These are phyloP conservation scores for Hydraecia micacea DNA, from an alignment of 2,888 invertebrate species.

Conservation along the genomic window DNA sequence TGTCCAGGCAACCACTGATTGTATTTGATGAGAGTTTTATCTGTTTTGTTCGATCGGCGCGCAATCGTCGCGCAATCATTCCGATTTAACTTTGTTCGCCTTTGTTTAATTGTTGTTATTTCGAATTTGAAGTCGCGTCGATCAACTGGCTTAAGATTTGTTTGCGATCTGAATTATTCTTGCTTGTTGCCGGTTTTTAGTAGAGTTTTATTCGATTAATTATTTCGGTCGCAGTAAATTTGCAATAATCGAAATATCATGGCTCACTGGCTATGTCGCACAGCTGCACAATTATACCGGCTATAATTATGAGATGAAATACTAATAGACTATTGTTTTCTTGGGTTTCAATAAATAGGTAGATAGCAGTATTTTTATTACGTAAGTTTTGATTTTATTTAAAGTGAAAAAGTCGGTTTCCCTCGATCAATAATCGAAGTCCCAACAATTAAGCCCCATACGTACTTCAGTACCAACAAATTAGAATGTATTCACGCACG, in stretches of 20 bases:
- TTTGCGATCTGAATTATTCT: slow-evolving; percentile 65
- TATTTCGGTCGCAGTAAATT: slow-evolving; percentile 55
- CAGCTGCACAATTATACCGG: slow-evolving; percentile 12
- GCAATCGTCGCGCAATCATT: slow-evolving; percentile 79
- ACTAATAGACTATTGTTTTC: background rate
- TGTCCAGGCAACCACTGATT: slow-evolving; percentile 87
- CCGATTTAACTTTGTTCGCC: slow-evolving; percentile 80
- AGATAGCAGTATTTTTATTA: background rate
- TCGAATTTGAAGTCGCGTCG: slow-evolving; percentile 71
- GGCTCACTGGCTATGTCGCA: slow-evolving; percentile 17
- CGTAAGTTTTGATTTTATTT: background rate
- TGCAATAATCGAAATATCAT: slow-evolving; percentile 43
- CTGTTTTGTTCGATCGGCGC: slow-evolving; percentile 82
- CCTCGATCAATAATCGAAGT: slow-evolving; percentile 15
- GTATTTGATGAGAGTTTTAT: slow-evolving; percentile 90
- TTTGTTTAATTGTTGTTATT: slow-evolving; percentile 81
- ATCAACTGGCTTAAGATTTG: slow-evolving; percentile 68
- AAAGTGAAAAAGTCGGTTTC: background rate
- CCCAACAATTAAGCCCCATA: slow-evolving; percentile 31
- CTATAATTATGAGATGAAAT: slow-evolving; percentile 20
- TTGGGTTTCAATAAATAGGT: background rate
- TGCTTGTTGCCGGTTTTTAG: slow-evolving; percentile 54
- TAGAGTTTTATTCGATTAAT: slow-evolving; percentile 50
- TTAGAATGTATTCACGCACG: slow-evolving; percentile 65
- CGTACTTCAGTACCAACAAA: slow-evolving; percentile 41